Base-by-base conservation (phyloP, 64 coral and sea anemone species). In the Hydrozoanthus tunicans region DNA sequence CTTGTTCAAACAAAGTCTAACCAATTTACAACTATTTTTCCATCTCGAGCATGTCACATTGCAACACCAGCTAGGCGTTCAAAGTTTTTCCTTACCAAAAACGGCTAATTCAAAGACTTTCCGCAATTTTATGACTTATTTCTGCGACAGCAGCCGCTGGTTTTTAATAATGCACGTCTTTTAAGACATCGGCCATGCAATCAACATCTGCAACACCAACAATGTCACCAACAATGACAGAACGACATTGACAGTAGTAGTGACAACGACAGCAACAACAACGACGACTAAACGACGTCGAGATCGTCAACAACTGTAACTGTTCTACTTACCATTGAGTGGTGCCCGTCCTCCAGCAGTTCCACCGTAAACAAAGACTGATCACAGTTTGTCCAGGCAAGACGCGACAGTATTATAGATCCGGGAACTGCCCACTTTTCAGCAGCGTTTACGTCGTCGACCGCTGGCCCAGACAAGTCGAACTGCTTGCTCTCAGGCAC, bases 371-470 rank as follows among this genome's bases (percentile, higher is more conserved):
- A 99, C 56, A 99, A 77, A 1, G 92, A 89, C 52, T 99, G 94
- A 6, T 99, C 97, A 73, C 94, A 99, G 24, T 86, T 94, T 17
- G 72, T 80, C 92, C 86, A 99, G 6, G 97, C 94, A 17, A 96
- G 68, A 43, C 90, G 97, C 26, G 94, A 91, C 72, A 99, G 64
- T 14, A 99, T 95, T 60, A 99, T 95, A 3, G 97, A 75, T 9
- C 97, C 97, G 66, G 97, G 97, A 59, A 88, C 77, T 1, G 97
- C 94, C 97, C 94, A 99, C 67, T 96, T 96, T 86, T 99, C 97
- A 15, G 97, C 97, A 7, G 68, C 90, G 51, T 99, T 99, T 6
- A 93, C 97, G 20, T 99, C 97, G 23, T 95, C 94, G 17, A 99
- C 94, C 15, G 97, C 97, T 77, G 83, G 79, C 43, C 97, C 97